Percentiles rank a stretch among this genome's conserved stretches.
These are phyloP conservation scores for Scaptodrosophila lebanonensis DNA, from an alignment of 1,140 invertebrate species.

Conservation along the genomic window DNA sequence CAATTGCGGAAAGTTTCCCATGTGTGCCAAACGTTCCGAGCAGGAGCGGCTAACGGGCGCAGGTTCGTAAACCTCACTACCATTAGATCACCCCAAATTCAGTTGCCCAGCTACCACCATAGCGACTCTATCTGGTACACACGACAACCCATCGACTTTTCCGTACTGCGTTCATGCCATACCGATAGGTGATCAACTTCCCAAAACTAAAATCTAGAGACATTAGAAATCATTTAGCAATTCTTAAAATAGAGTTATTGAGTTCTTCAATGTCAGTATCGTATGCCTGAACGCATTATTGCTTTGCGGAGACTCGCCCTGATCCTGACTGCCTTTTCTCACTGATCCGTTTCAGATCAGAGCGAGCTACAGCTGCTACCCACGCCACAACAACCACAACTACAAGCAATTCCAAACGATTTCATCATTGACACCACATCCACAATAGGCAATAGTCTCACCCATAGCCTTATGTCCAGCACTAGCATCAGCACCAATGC, in stretches of 20 bases:
- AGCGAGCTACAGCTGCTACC: too few species aligned
- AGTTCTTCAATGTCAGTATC: too few species aligned
- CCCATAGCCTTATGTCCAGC: conserved; percentile 15
- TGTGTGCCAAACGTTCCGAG: conserved; percentile 27
- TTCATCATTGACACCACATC: conserved; percentile 56
- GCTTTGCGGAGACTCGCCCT: too few species aligned
- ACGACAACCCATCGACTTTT: background rate
- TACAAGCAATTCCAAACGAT: conserved; percentile 17
- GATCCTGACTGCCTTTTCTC: conserved; percentile 15
- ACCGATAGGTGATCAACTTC: too few species aligned
- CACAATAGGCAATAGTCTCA: conserved; percentile 53
- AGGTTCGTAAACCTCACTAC: conserved; percentile 37
- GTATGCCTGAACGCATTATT: too few species aligned
- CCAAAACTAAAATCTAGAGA: too few species aligned
- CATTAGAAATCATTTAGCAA: too few species aligned
- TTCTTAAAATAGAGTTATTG: too few species aligned
- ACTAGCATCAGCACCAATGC: conserved; percentile 45
- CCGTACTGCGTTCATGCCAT: too few species aligned
- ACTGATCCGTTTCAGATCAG: conserved; percentile 60
- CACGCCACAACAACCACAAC: too few species aligned
- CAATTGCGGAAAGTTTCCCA: conserved; percentile 39
- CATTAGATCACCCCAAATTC: too few species aligned
- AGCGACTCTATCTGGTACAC: background rate
- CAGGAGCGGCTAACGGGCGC: background rate
- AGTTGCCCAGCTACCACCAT: background rate